Evolutionary conservation across 2,888 invertebrate species (phyloP), one percentile per base, ranked within the genome.

Genomic region (Nomada fabriciana): DNA sequence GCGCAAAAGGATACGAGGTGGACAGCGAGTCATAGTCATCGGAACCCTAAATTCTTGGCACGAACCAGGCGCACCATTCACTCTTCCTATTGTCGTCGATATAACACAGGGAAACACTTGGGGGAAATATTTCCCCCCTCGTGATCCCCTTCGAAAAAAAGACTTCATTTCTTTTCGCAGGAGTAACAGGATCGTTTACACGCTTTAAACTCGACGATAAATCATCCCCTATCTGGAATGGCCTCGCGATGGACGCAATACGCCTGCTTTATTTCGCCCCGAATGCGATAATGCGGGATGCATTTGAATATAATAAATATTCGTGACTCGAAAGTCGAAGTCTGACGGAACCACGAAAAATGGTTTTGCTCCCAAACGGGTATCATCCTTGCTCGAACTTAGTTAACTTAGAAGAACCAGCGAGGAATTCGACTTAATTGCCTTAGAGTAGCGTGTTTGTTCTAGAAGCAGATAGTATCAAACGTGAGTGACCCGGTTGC

Each of bases 391-490:
- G 36, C 36, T 7, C 36, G 36, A 25, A 25, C 25, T 25, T 25
- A 25, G 25, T 25, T 2, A 25, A 25, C 25, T 25, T 25, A 25
- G 25, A 25, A 25, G 25, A 82, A 72, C 59, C 36, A 47, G 43
- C 61, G 13, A 72, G 75, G 60, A 61, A 78, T 47, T 61, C 52
- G 63, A 76, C 25, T 23, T 59, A 23, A 73, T 78, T 78, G 72
- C 50, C 60, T 59, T 52, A n/a, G 29, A n/a, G 29, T 43, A 60
- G 18, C 53, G 18, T 15, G 2, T 29, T 52, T 59, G 47, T 74
- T 57, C 23, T 65, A 18, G 68, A 42, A 68, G 5, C 47, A 57
- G 61, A 53, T 63, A 67, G 43, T 57, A 83, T 80, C 60, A 9
- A 50, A 52, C 3, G 65, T 68, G 43, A 77, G 20, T 42, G 61